These are phyloP conservation scores for Nicator chloris DNA, from an alignment of 2,113 vertebrate species.

Conservation along the genomic window DNA sequence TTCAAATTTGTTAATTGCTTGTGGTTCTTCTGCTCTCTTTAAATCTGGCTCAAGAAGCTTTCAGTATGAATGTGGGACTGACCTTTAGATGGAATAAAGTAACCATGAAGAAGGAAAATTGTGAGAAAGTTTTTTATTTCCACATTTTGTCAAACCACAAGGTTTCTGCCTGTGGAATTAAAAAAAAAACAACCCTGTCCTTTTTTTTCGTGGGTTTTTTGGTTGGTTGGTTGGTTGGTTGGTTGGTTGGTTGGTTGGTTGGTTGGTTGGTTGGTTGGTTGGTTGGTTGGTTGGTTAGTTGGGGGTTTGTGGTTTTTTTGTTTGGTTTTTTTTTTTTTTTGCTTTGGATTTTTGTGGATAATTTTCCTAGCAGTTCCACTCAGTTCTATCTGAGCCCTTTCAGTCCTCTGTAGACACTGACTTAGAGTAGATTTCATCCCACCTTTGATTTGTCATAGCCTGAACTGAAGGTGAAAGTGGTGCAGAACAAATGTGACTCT, in stretches of 20 bases:
- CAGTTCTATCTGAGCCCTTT: not conserved
- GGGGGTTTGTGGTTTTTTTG: not conserved
- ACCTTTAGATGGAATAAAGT: not conserved
- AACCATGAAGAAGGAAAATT: not conserved
- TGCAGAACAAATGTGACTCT: not conserved
- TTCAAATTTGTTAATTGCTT: not conserved
- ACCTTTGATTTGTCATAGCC: not conserved
- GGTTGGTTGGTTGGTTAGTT: not conserved
- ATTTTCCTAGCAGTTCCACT: not conserved
- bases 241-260: rapidly evolving
- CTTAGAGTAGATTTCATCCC: not conserved
- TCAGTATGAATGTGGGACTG: not conserved
- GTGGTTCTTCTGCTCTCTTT: not conserved
- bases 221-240: not conserved
- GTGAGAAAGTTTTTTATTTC: not conserved
- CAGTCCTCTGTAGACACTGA: not conserved
- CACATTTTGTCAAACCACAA: not conserved
- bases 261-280: not conserved
- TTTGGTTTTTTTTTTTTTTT: not conserved
- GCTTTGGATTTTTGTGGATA: not conserved
- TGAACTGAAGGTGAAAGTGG: not conserved
- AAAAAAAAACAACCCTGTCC: not conserved
- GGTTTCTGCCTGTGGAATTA: not conserved
- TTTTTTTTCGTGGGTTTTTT: not conserved
- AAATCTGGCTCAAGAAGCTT: not conserved